These are phyloP conservation scores for Lycia hirtaria DNA, from an alignment of 2,888 invertebrate species.

Conservation along the genomic window DNA sequence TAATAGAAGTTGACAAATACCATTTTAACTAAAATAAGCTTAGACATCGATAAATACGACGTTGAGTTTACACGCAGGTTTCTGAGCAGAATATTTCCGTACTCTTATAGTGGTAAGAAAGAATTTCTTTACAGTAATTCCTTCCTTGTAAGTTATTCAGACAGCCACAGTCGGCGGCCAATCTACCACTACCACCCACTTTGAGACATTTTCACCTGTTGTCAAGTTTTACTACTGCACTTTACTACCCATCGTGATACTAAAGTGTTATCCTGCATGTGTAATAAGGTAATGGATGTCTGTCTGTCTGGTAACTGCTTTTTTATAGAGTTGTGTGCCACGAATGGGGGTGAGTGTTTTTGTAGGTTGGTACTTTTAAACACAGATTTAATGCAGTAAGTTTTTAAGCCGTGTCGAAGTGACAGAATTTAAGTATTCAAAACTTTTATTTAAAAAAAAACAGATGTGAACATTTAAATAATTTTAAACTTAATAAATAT, in stretches of 20 bases:
- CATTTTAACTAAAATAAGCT: no score
- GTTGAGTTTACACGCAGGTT: no score
- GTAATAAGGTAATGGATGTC: constrained; percentile 31
- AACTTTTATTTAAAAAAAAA: no score
- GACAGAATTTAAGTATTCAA: no score
- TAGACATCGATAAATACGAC: no score
- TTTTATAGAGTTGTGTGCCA: constrained; percentile 12
- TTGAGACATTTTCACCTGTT: constrained; percentile 39
- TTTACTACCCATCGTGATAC: constrained; percentile 29
- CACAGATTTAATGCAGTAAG: no score
- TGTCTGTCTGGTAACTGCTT: constrained; percentile 23
- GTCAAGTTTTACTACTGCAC: constrained; percentile 35
- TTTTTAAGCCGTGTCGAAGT: no score
- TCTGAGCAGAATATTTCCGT: not conserved
- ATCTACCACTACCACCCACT: constrained; percentile 10
- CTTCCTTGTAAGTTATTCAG: constrained; percentile 20
- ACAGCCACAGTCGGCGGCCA: constrained; percentile 11
- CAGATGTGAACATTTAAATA: no score
- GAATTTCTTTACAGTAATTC: not conserved
- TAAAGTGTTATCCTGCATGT: constrained; percentile 31
- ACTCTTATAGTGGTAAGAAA: not conserved
- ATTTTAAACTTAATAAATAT: no score
- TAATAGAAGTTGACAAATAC: no score
- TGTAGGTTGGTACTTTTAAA: not conserved
- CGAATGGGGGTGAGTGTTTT: not conserved